Percentiles rank a stretch among this genome's conserved stretches.
Evolutionary conservation across 2,113 vertebrate species (phyloP).

Genomic region (Myanophis thanlyinensis): DNA sequence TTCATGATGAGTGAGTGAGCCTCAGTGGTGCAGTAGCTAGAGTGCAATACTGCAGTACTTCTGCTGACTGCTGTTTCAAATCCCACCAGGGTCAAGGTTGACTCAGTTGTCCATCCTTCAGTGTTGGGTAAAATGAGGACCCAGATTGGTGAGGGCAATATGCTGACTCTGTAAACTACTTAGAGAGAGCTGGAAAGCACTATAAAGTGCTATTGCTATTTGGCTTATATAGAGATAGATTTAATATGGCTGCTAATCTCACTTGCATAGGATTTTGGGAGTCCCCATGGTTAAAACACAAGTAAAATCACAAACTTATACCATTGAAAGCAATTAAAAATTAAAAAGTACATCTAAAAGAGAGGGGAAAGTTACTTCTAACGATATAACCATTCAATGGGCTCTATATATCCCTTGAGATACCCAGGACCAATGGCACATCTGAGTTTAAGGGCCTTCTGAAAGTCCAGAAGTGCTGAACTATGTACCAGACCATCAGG

Average conservation of each 20-base stretch:
- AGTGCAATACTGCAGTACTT: too few species aligned
- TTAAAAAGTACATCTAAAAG: not conserved
- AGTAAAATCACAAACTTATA: not conserved
- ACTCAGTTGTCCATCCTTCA: too few species aligned
- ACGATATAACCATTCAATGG: not conserved
- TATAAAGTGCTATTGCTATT: too few species aligned
- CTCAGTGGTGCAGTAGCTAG: too few species aligned
- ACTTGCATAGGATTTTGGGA: not conserved
- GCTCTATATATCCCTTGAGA: not conserved
- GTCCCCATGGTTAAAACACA: not conserved
- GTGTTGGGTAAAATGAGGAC: too few species aligned
- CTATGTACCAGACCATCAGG: not conserved
- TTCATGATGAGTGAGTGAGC: too few species aligned
- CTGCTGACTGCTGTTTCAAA: too few species aligned
- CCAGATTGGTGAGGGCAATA: too few species aligned
- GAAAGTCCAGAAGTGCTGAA: not conserved
- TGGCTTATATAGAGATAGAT: too few species aligned
- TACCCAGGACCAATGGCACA: not conserved
- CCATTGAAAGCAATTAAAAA: not conserved
- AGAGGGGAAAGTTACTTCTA: not conserved
- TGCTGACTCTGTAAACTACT: too few species aligned
- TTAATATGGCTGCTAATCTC: not conserved
- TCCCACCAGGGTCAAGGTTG: too few species aligned
- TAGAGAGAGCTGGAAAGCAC: too few species aligned
- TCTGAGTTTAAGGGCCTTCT: not conserved